Base-by-base conservation (phyloP, 2,888 invertebrate species). In the Cistogaster globosa region DNA sequence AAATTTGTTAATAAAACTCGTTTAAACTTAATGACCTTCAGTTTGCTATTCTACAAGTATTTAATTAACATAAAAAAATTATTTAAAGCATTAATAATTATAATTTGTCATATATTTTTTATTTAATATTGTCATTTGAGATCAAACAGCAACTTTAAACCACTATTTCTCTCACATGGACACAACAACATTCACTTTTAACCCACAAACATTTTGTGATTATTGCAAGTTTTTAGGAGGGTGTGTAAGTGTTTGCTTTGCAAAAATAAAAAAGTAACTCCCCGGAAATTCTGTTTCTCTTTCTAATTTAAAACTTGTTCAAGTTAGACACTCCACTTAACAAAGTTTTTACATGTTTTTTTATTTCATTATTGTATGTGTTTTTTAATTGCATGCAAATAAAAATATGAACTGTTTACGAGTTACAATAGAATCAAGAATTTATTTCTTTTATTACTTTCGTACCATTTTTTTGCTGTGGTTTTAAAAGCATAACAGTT, bases 151-250 rank as follows among this genome's bases (percentile, higher is more conserved):
- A 71, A 9, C 16, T 42, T 18, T 12, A 26, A 45, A 38, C 22
- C 51, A 62, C 38, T 20, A 26, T 18, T 48, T 22, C n/a, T 22
- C 8, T 48, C 36, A 8, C 9, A 57, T 11, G 16, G 9, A 1
- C 20, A 11, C 26, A 11, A 71, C 67, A 80, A 80, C 80, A 80
- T 80, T 80, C 80, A 80, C 80, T 80, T 80, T 80, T 74, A 80
- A 74, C 72, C 80, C 80, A 80, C 80, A 72, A 74, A 58, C 67
- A 80, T 38, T n/a, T 79, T n/a, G 11, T 7, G 8, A 2, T 48
- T 36, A 2, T 8, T 36, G 26, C 9, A 20, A 48, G 9, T 65
- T 5, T 62, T n/a, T 38, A 45, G 0, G 22, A 11, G 12, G 12
- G 26, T 55, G 26, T 58, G 60, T 48, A 12, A n/a, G 32, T 57